These are phyloP conservation scores for Sycophaga agraensis DNA, from an alignment of 1,140 invertebrate species.

Conservation along the genomic window DNA sequence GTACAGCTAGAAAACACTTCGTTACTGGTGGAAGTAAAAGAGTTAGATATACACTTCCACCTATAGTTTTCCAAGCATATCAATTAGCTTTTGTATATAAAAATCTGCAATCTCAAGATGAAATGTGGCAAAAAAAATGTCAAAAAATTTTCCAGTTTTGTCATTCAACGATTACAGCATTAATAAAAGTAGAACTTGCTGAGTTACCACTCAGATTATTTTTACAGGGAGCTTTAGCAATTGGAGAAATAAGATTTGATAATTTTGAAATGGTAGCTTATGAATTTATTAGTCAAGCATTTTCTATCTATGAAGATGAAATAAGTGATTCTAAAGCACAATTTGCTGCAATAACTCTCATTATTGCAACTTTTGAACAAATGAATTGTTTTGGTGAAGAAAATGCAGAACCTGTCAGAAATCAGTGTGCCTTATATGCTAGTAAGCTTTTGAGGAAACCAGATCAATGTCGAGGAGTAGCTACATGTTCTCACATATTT, in stretches of 20 bases:
- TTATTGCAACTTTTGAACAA: conserved; percentile 94
- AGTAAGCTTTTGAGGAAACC: conserved; percentile 97
- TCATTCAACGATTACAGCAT: conserved; percentile 88
- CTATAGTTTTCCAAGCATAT: conserved; percentile 94
- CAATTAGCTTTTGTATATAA: conserved; percentile 85
- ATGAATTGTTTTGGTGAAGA: conserved; percentile 93
- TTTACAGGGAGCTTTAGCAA: conserved; percentile 91
- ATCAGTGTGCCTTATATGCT: conserved; percentile 90
- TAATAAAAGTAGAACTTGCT: conserved; percentile 91
- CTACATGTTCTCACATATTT: conserved; percentile 91
- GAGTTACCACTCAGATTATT: conserved; percentile 92
- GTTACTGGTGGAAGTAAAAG: conserved; percentile 83
- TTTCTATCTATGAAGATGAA: conserved; percentile 98
- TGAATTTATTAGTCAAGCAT: conserved; percentile 97
- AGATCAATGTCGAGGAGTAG: conserved; percentile 92
- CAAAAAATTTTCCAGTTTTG: conserved; percentile 98
- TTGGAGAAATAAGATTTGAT: conserved; percentile 89
- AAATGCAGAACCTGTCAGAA: conserved; percentile 94
- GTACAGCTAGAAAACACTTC: conserved; percentile 86
- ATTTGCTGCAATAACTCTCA: conserved; percentile 90
- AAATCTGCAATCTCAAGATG: conserved; percentile 78
- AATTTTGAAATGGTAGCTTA: conserved; percentile 96
- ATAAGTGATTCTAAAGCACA: conserved; percentile 98
- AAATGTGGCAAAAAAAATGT: conserved; percentile 98
- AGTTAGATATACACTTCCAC: conserved; percentile 91